These are phyloP conservation scores for Chirona hameri DNA, from an alignment of 2,888 invertebrate species.

Conservation along the genomic window DNA sequence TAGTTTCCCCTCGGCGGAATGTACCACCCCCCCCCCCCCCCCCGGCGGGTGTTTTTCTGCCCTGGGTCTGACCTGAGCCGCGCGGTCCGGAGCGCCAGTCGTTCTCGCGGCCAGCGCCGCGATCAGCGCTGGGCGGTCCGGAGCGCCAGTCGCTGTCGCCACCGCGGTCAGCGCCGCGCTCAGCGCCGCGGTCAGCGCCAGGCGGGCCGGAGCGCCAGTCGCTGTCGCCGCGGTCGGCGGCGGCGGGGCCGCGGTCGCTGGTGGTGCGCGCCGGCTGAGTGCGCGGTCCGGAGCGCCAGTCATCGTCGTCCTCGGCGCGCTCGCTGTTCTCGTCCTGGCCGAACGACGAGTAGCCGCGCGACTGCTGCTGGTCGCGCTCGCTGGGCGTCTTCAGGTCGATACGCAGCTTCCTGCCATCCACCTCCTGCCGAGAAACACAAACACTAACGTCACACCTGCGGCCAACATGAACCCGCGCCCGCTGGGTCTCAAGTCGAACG, in stretches of 20 bases:
- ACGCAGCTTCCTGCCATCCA: constrained; percentile 23
- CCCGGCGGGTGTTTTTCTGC: no score
- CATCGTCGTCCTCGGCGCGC: neutral
- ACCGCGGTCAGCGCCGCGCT: no score
- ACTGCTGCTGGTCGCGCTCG: constrained; percentile 27
- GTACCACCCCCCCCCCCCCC: no score
- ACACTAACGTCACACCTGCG: no score
- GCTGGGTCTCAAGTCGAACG: no score
- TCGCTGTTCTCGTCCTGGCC: neutral
- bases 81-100: neutral
- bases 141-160: no score
- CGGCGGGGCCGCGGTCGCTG: neutral
- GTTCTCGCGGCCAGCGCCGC: no score
- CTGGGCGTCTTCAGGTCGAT: constrained; percentile 27
- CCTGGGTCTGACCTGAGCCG: neutral
- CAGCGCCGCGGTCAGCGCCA: no score
- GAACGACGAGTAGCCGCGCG: neutral
- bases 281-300: constrained; percentile 23
- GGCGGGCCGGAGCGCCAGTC: neutral
- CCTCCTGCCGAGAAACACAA: neutral
- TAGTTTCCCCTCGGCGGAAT: no score
- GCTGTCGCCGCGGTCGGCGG: neutral
- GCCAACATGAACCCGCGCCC: no score
- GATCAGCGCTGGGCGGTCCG: no score
- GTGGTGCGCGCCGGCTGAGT: neutral